Percentiles rank a stretch among this genome's conserved stretches.
phyloP scores from a whole-genome alignment of 1,140 invertebrate genomes.

The Parasteatoda tepidariorum region DNA sequence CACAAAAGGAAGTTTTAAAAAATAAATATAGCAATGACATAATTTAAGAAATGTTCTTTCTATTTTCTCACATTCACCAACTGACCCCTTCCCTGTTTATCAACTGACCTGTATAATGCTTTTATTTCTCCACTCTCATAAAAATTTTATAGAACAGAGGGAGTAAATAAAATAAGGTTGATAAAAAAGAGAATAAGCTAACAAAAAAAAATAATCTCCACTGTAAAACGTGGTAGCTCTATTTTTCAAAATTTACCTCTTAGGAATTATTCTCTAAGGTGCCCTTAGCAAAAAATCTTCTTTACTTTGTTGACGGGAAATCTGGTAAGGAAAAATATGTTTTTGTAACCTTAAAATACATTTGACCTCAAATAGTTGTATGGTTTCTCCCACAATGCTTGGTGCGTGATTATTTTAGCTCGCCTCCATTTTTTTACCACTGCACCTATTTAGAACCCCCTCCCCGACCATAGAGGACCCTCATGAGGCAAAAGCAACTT shows the following conservation, averaged over 20 bases:
- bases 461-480: slow-evolving; percentile 11
- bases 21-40: slow-evolving; percentile 26
- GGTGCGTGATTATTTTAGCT: slow-evolving; percentile 54
- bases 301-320: slow-evolving; percentile 47
- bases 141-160: slow-evolving; percentile 31
- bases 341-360: slow-evolving; percentile 49
- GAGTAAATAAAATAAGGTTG: not conserved
- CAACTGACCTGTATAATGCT: slow-evolving; percentile 7
- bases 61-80: slow-evolving; percentile 2
- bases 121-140: not conserved
- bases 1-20: no score
- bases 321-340: slow-evolving; percentile 41
- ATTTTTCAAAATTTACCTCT: slow-evolving; percentile 52
- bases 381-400: slow-evolving; percentile 28
- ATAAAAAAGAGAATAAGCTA: not conserved
- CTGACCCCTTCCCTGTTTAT: slow-evolving; percentile 22
- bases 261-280: slow-evolving; percentile 49
- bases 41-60: slow-evolving; percentile 10
- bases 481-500: slow-evolving; percentile 14
- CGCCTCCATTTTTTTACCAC: slow-evolving; percentile 3
- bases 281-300: slow-evolving; percentile 50
- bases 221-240: not conserved
- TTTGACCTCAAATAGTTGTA: slow-evolving; percentile 49
- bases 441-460: slow-evolving; percentile 50
- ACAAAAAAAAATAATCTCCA: not conserved